Percentiles rank a stretch among this genome's conserved stretches.
phyloP scores from a whole-genome alignment of 2,113 vertebrate genomes.

The Sylvia atricapilla region DNA sequence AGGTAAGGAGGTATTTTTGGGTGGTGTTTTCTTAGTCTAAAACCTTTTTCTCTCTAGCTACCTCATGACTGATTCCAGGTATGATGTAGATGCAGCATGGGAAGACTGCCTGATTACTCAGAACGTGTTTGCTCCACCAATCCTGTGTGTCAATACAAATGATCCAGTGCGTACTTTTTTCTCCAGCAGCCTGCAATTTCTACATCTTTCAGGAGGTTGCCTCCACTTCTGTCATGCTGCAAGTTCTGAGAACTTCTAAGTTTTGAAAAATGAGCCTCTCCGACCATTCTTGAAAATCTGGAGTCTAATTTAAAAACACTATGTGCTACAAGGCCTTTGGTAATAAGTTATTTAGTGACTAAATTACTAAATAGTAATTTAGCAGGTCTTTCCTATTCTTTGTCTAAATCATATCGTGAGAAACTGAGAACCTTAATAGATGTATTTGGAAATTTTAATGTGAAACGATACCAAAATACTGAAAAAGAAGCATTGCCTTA shows the following conservation, averaged over 20 bases:
- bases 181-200: neutral
- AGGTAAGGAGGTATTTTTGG: neutral
- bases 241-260: accelerated
- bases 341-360: too few relatives aligned
- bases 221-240: neutral
- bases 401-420: neutral
- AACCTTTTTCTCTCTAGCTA: neutral
- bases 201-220: neutral
- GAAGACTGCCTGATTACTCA: neutral
- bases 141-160: neutral
- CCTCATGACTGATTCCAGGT: neutral
- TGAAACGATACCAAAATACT: neutral
- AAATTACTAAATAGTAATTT: neutral
- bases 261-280: neutral
- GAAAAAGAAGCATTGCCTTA: neutral
- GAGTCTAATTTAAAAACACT: neutral
- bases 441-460: neutral
- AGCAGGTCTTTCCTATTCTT: neutral
- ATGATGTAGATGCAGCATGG: neutral
- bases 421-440: neutral
- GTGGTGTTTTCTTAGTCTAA: neutral
- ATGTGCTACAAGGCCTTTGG: neutral
- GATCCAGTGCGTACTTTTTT: neutral
- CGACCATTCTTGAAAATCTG: neutral
- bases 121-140: neutral